Conservation (phyloP, 2,797 vertebrate species). For the Intellagama lesueurii region DNA sequence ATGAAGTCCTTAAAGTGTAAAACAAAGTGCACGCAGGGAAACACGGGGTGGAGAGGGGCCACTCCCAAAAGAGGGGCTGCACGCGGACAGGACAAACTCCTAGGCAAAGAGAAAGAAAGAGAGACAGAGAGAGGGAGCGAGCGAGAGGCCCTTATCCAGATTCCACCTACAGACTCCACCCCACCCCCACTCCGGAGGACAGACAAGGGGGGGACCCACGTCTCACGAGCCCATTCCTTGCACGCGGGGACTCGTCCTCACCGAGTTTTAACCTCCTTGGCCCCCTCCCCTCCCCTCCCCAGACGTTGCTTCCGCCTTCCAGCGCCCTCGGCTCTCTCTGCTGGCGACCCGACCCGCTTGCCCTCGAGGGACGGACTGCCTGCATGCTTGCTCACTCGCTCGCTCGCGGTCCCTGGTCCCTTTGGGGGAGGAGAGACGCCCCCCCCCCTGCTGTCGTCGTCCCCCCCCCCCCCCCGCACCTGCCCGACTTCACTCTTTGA, state of each 20-base stretch:
- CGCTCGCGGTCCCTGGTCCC: not conserved
- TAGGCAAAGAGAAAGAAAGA: too few species aligned
- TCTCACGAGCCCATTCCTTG: not conserved
- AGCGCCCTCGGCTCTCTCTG: not conserved
- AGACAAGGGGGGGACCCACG: not conserved
- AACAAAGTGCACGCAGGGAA: too few species aligned
- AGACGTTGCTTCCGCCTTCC: not conserved
- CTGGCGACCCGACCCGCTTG: not conserved
- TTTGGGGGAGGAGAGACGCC: not conserved
- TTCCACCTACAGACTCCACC: too few species aligned
- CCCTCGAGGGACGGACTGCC: not conserved
- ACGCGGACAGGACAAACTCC: too few species aligned
- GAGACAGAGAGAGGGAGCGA: too few species aligned
- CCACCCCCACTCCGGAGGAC: too few species aligned
- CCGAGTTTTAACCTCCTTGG: not conserved
- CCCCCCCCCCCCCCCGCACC: not conserved
- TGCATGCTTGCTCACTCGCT: not conserved
- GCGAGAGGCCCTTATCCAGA: too few species aligned
- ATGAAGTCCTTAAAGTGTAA: too few species aligned
- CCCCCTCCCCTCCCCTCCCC: not conserved
- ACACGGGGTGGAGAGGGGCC: too few species aligned
- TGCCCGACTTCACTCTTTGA: constrained; percentile 3
- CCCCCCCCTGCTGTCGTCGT: too few species aligned
- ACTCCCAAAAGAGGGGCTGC: too few species aligned
- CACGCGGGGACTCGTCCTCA: not conserved